phyloP scores from a whole-genome alignment of 2,797 vertebrate species.

The Pipistrellus nathusii region DNA sequence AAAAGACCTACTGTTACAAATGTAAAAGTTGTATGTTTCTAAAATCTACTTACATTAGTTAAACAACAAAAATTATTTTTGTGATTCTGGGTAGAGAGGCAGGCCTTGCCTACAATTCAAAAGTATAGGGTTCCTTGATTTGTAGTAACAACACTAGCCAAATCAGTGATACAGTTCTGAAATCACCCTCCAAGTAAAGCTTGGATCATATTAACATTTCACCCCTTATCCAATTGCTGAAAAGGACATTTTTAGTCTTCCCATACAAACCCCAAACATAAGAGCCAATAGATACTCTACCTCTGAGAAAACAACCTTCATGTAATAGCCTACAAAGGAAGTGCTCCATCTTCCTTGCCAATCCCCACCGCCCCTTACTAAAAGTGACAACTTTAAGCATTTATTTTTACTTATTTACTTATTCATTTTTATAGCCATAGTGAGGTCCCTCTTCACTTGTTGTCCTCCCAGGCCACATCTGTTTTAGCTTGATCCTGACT shows the following conservation, averaged over 20 bases:
- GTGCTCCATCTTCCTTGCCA: background rate
- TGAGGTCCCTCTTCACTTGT: background rate
- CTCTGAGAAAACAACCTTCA: background rate
- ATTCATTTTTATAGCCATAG: background rate
- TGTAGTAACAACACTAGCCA: background rate
- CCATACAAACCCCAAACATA: background rate
- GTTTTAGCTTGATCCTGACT: background rate
- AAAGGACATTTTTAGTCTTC: background rate
- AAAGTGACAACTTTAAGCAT: background rate
- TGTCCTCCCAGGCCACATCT: background rate
- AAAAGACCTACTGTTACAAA: background rate
- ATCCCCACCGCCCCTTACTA: background rate
- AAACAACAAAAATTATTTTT: background rate
- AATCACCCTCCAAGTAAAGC: background rate
- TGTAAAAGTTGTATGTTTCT: background rate
- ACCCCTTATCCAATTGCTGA: background rate
- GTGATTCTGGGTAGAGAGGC: background rate
- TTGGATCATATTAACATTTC: slow-evolving; percentile 2
- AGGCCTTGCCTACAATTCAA: background rate
- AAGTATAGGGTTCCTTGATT: background rate
- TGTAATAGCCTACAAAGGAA: background rate
- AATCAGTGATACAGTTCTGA: background rate
- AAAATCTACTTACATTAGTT: background rate
- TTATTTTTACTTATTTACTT: background rate
- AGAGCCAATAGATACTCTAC: background rate